Conservation (phyloP, 2,797 vertebrate species). For the Danio albolineatus region DNA sequence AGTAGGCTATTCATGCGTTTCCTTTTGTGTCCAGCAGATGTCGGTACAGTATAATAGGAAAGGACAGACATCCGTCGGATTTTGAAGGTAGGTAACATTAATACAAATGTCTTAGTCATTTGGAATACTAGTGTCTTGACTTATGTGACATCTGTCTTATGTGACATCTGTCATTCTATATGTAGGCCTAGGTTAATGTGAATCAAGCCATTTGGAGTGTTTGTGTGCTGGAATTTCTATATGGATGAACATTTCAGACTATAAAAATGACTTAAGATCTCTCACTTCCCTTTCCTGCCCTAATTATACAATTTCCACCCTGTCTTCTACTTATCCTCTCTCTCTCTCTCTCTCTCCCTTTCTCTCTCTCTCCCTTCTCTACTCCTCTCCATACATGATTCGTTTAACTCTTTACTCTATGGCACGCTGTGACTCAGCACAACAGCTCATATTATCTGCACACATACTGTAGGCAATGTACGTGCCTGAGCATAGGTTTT, state of each 20-base stretch:
- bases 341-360: not conserved
- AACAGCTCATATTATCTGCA: slow-evolving; percentile 17
- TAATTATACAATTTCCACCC: slow-evolving; percentile 7
- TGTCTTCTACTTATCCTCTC: not conserved
- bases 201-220: slow-evolving; percentile 1
- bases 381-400: slow-evolving; percentile 10
- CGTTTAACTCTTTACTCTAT: slow-evolving; percentile 18
- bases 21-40: slow-evolving; percentile 53
- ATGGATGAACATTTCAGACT: not conserved
- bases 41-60: slow-evolving; percentile 39
- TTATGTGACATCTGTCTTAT: not conserved
- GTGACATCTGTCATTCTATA: not conserved
- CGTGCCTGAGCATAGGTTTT: slow-evolving; percentile 28
- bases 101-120: too few species aligned
- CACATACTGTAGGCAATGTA: not conserved
- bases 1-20: not conserved
- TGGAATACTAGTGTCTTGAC: too few species aligned
- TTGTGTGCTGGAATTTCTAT: not conserved
- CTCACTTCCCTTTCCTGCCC: not conserved
- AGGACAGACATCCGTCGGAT: not conserved
- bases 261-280: slow-evolving; percentile 1
- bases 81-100: not conserved
- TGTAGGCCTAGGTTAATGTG: not conserved
- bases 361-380: not conserved
- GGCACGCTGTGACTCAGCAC: slow-evolving; percentile 56